Evolutionary conservation across 2,888 invertebrate genomes (phyloP).

Genomic region (Steinernema hermaphroditum): DNA sequence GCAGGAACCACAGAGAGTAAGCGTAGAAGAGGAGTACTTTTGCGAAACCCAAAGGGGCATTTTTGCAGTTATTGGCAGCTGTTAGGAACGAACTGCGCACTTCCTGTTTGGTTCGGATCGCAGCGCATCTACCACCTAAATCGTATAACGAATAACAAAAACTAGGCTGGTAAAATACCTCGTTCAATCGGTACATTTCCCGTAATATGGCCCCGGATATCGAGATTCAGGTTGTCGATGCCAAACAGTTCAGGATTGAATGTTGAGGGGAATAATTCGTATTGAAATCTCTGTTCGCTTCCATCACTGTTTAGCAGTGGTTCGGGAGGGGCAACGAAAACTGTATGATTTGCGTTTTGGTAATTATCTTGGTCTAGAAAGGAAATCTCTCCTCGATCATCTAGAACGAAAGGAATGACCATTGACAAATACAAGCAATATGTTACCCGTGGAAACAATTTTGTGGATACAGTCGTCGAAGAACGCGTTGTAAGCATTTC

Average conservation of each 20-base stretch:
- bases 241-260: conserved; percentile 58
- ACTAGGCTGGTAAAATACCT: too few species aligned
- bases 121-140: conserved; percentile 43
- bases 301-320: conserved; percentile 67
- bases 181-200: conserved; percentile 46
- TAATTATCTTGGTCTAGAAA: conserved; percentile 50
- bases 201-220: conserved; percentile 37
- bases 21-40: conserved; percentile 68
- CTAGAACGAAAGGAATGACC: neutral
- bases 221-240: conserved; percentile 50
- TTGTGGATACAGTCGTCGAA: conserved; percentile 96
- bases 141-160: too few species aligned
- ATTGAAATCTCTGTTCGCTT: conserved; percentile 47
- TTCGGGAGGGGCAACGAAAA: conserved; percentile 92
- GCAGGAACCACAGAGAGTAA: conserved; percentile 87
- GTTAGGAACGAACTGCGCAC: conserved; percentile 54
- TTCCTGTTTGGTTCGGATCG: conserved; percentile 61
- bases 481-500: conserved; percentile 87
- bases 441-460: conserved; percentile 59
- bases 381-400: conserved; percentile 15
- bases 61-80: conserved; percentile 49
- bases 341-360: conserved; percentile 77
- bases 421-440: neutral
- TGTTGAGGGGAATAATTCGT: conserved; percentile 56
- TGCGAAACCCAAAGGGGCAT: conserved; percentile 44